Evolutionary conservation across 2,888 invertebrate species (phyloP).

Genomic region (Drosophila antonietae): DNA sequence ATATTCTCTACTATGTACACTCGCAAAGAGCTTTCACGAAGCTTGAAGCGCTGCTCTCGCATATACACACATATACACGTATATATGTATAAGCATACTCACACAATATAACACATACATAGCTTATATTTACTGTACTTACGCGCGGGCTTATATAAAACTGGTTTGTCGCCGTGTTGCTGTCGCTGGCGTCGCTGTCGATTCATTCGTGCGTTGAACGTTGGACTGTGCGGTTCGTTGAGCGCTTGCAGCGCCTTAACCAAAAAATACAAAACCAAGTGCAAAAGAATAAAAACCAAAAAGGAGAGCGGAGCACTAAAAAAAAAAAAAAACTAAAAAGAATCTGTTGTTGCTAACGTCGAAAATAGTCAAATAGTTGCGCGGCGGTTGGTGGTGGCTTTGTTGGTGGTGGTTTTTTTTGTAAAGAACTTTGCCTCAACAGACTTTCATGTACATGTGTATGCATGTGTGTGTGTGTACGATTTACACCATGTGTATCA

Average conservation of each 20-base stretch:
- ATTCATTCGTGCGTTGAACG: conserved; percentile 83
- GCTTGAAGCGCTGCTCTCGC: conserved; percentile 40
- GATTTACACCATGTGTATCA: conserved; percentile 50
- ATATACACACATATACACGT: conserved; percentile 20
- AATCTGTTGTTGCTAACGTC: conserved; percentile 75
- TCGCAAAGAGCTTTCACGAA: conserved; percentile 63
- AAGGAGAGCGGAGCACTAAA: conserved; percentile 58
- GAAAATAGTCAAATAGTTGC: conserved; percentile 69
- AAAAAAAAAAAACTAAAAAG: conserved; percentile 39
- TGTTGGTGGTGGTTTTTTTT: conserved; percentile 68
- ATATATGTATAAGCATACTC: conserved; percentile 11
- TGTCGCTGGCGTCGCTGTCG: conserved; percentile 60
- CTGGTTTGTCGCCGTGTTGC: conserved; percentile 71
- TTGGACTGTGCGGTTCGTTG: conserved; percentile 81
- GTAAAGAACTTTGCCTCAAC: conserved; percentile 70
- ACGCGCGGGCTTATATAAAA: conserved; percentile 69
- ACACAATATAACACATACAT: conserved; percentile 17
- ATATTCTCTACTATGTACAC: conserved; percentile 51
- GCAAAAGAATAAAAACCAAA: conserved; percentile 49
- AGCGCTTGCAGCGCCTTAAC: conserved; percentile 57
- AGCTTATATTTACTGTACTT: conserved; percentile 72
- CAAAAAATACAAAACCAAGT: conserved; percentile 33
- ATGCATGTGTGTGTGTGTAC: conserved; percentile 28
- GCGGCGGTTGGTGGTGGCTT: conserved; percentile 66
- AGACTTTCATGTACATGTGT: conserved; percentile 33